A percentile compares a stretch with the other conserved stretches of the same genome.
phyloP scores from a whole-genome alignment of 2,797 vertebrate species.

The Cryptoprocta ferox region DNA sequence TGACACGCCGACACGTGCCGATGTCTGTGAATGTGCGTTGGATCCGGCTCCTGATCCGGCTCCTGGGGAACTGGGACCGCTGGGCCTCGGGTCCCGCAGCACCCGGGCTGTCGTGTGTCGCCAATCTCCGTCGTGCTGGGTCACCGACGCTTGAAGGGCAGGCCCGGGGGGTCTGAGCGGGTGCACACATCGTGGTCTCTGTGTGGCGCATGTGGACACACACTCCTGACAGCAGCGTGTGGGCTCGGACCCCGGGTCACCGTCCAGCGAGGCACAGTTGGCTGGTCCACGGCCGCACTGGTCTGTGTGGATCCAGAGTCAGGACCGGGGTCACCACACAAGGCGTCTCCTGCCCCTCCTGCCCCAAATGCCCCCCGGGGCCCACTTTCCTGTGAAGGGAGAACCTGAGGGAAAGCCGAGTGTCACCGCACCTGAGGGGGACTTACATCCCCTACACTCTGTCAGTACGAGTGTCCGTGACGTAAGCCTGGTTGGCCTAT shows the following conservation, averaged over 20 bases:
- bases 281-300: neutral
- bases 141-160: accelerated
- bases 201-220: neutral
- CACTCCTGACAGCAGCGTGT: neutral
- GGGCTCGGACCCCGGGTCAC: accelerated
- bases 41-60: neutral
- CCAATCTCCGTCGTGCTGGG: neutral
- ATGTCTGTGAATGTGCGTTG: neutral
- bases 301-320: neutral
- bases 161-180: neutral
- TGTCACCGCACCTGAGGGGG: neutral
- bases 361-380: neutral
- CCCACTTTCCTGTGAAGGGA: neutral
- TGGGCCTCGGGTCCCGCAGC: too few relatives aligned
- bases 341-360: neutral
- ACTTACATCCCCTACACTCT: neutral
- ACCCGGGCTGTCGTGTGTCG: too few relatives aligned
- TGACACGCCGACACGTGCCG: neutral
- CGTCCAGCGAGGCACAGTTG: neutral
- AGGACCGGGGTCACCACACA: neutral
- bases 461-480: neutral
- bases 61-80: neutral
- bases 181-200: accelerated
- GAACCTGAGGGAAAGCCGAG: too few relatives aligned
- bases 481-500: accelerated